Evolutionary conservation across 2,113 vertebrate species (phyloP), one percentile per base, ranked within the genome.

Genomic region (Vimba vimba): DNA sequence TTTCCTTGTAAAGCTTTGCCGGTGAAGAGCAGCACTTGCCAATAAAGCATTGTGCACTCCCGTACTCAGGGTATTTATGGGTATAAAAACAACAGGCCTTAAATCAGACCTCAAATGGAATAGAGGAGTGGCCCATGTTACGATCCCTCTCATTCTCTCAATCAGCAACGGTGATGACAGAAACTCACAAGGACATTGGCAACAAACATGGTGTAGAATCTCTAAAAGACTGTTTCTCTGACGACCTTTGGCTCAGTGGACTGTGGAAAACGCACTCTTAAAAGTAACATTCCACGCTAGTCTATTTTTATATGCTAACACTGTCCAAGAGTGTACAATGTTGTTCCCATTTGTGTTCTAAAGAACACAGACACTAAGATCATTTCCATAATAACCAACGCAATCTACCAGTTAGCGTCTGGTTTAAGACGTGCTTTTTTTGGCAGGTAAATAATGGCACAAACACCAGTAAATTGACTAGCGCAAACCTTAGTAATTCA

Each of bases 41-140:
- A 87, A 93, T 94, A 95, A 94, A 95, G 86, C 89, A 92, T 10
- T 43, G 90, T 60, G 76, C 88, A 84, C 91, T 91, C 88, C 89
- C 88, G 27, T 91, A 80, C 90, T 91, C 87, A 85, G 81, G 87
- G 87, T 94, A 91, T 94, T 94, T 94, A 95, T 92, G 90, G 84
- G 85, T 85, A 89, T 89, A 91, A 91, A 93, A 93, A 94, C 91
- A 95, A 94, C 92, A 93, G 89, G 86, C 90, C 64, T 89, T 94
- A 94, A 94, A 95, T 95, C 92, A 94, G 83, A 77, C 80, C 87
- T 89, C 76, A 93, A 91, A 86, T 85, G 85, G 89, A 74, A 87
- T 66, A 11, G 59, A 60, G 68, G 79, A 30, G 84, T 59, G 30
- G 66, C 19, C 36, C 11, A 36, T 73, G 69, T 75, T 86, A 81